Conservation (phyloP, 2,113 vertebrate species). For the Ivindomyrus marchei region DNA sequence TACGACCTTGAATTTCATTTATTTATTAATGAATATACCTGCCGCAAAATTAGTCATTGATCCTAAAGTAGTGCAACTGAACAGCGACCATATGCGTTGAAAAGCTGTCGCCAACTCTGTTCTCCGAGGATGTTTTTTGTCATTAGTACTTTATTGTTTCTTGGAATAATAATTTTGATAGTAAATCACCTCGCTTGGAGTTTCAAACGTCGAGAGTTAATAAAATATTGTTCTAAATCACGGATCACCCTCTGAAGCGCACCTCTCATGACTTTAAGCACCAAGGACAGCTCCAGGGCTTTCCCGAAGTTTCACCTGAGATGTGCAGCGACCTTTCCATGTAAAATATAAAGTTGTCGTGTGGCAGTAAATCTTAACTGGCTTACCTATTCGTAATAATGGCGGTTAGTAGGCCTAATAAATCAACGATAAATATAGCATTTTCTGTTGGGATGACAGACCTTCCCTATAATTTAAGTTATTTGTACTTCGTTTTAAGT, state of each 20-base stretch:
- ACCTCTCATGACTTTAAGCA: conserved; percentile 36
- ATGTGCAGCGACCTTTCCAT: background rate
- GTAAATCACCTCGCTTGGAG: background rate
- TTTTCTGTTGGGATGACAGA: background rate
- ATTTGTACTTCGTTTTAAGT: background rate
- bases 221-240: background rate
- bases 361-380: background rate
- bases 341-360: background rate
- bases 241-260: background rate
- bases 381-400: background rate
- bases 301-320: conserved; percentile 51
- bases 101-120: background rate
- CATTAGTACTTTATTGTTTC: background rate
- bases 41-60: background rate
- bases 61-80: background rate
- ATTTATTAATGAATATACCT: background rate
- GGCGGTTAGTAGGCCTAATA: background rate
- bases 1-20: background rate
- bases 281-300: conserved; percentile 36
- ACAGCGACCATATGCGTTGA: background rate
- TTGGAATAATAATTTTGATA: background rate
- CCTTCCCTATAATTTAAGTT: background rate
- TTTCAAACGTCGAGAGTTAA: background rate
- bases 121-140: background rate
- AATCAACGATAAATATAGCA: background rate